These are phyloP conservation scores for Drosophila burlai DNA, from an alignment of 1,140 invertebrate genomes.

Conservation along the genomic window DNA sequence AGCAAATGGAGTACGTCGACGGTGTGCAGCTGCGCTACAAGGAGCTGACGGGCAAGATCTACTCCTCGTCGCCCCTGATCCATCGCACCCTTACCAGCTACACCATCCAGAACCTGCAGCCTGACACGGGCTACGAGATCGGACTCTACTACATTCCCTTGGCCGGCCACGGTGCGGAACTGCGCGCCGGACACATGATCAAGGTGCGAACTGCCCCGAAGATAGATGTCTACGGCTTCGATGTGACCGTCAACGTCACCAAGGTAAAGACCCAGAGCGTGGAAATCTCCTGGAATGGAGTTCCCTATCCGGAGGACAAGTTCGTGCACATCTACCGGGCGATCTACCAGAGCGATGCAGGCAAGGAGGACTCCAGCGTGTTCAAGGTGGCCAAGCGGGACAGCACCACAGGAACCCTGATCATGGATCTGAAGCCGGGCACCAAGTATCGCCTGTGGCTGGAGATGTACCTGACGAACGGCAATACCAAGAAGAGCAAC, in stretches of 20 bases:
- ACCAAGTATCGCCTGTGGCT: conserved; percentile 94
- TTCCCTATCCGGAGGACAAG: conserved; percentile 94
- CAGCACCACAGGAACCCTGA: conserved; percentile 89
- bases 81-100: conserved; percentile 90
- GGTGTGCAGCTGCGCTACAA: conserved; percentile 89
- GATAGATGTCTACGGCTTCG: conserved; percentile 92
- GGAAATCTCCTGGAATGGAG: conserved; percentile 92
- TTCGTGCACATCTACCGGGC: conserved; percentile 96
- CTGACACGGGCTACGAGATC: conserved; percentile 91
- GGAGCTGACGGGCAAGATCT: conserved; percentile 89
- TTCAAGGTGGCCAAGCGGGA: conserved; percentile 94
- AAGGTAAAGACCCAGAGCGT: conserved; percentile 91
- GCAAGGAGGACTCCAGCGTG: conserved; percentile 91
- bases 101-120: conserved; percentile 90
- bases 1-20: conserved; percentile 90
- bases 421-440: conserved; percentile 91
- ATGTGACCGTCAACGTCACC: conserved; percentile 90
- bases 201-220: conserved; percentile 87
- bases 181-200: conserved; percentile 89
- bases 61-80: conserved; percentile 91
- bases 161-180: conserved; percentile 90
- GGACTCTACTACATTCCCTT: conserved; percentile 92
- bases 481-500: conserved; percentile 94
- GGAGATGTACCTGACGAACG: conserved; percentile 94
- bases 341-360: conserved; percentile 91